Percentiles rank a stretch among this genome's conserved stretches.
phyloP scores from a whole-genome alignment of 2,888 invertebrate genomes.

The Aphodius sticticus region DNA sequence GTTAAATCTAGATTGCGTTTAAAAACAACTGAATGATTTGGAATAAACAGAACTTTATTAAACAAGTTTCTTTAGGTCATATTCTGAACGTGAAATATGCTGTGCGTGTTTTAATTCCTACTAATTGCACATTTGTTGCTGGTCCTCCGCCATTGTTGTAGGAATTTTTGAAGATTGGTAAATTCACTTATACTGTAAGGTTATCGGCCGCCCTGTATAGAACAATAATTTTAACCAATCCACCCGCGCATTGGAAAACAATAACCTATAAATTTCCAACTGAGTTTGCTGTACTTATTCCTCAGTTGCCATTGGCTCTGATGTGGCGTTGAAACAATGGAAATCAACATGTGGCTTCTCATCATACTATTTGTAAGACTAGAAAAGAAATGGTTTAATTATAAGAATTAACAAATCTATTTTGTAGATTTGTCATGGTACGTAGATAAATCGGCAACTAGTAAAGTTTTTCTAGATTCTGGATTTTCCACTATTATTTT shows the following conservation, averaged over 20 bases:
- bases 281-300: background rate
- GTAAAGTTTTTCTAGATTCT: too few relatives aligned
- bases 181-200: too few relatives aligned
- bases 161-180: too few relatives aligned
- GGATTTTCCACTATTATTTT: too few relatives aligned
- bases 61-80: too few relatives aligned
- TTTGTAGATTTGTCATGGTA: background rate
- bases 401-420: background rate
- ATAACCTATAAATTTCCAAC: background rate
- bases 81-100: too few relatives aligned
- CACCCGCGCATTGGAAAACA: background rate
- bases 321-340: background rate
- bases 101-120: too few relatives aligned
- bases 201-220: background rate
- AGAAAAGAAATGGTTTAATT: background rate
- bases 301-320: background rate
- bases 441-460: background rate
- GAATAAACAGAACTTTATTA: too few relatives aligned
- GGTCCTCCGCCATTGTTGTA: too few relatives aligned
- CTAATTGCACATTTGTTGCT: too few relatives aligned
- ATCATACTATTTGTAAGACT: background rate
- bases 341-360: background rate
- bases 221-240: background rate
- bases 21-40: too few relatives aligned
- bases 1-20: too few relatives aligned